Conservation (phyloP, 2,797 vertebrate genomes). For the Lepidocolaptes lacrymiger region DNA sequence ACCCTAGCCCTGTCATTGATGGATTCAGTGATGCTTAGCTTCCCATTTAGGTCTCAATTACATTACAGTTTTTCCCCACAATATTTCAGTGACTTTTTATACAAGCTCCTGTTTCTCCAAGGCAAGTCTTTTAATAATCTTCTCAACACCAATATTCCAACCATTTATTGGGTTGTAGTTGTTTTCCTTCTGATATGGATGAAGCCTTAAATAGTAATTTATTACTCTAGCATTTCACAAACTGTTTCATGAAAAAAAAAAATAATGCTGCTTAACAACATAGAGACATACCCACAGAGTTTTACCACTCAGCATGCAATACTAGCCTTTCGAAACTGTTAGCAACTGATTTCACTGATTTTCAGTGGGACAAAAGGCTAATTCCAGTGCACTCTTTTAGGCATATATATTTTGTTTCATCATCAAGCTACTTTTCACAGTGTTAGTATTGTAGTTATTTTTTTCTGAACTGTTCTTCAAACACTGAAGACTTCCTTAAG, state of each 20-base stretch:
- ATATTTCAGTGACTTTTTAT: neutral
- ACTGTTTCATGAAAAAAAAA: neutral
- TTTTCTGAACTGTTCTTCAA: neutral
- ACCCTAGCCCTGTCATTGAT: neutral
- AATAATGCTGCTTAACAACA: neutral
- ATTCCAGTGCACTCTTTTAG: neutral
- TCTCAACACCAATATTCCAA: neutral
- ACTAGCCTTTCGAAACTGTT: neutral
- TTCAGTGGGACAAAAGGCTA: neutral
- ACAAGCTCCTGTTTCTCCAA: neutral
- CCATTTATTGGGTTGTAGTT: neutral
- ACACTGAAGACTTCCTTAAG: neutral
- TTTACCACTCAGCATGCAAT: neutral
- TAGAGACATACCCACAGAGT: no score
- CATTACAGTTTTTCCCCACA: neutral
- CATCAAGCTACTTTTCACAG: neutral
- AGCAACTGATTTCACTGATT: neutral
- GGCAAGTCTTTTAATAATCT: neutral
- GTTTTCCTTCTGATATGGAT: neutral
- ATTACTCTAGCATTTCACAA: neutral
- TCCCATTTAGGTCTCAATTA: neutral
- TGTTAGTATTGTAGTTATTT: neutral
- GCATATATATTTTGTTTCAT: neutral
- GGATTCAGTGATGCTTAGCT: neutral
- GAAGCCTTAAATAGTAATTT: neutral